Conservation (phyloP, 2,113 vertebrate species). For the Plecotus auritus region DNA sequence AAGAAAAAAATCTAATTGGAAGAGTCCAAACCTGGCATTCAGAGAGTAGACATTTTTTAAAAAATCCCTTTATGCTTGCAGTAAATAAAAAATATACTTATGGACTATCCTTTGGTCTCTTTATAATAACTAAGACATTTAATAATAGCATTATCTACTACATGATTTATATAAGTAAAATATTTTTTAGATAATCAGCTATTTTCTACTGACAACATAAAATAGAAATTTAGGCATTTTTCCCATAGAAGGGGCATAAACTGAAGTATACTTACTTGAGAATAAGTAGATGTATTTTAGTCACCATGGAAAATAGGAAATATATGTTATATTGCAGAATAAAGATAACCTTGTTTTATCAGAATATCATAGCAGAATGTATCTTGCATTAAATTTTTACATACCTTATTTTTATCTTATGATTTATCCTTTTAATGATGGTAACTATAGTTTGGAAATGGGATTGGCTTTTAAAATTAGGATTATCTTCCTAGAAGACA, state of each 20-base stretch:
- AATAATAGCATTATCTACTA: background rate
- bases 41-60: background rate
- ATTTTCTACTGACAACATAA: background rate
- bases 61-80: background rate
- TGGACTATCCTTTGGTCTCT: background rate
- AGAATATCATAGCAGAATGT: background rate
- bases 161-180: background rate
- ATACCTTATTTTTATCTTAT: background rate
- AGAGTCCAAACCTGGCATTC: background rate
- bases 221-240: conserved; percentile 9
- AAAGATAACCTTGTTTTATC: background rate
- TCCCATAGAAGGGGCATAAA: background rate
- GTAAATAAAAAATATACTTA: background rate
- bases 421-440: background rate
- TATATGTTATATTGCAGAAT: background rate
- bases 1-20: background rate
- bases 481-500: conserved; percentile 21
- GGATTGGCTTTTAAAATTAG: conserved; percentile 37
- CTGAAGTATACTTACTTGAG: background rate
- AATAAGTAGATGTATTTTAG: background rate
- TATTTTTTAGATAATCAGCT: background rate
- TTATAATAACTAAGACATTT: background rate
- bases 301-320: background rate
- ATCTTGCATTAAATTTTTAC: background rate
- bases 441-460: conserved; percentile 36